Percentiles rank a stretch among this genome's conserved stretches.
Evolutionary conservation across 35 echinoderm and acorn worm species (phyloP).

Genomic region (Heliocidaris tuberculata): DNA sequence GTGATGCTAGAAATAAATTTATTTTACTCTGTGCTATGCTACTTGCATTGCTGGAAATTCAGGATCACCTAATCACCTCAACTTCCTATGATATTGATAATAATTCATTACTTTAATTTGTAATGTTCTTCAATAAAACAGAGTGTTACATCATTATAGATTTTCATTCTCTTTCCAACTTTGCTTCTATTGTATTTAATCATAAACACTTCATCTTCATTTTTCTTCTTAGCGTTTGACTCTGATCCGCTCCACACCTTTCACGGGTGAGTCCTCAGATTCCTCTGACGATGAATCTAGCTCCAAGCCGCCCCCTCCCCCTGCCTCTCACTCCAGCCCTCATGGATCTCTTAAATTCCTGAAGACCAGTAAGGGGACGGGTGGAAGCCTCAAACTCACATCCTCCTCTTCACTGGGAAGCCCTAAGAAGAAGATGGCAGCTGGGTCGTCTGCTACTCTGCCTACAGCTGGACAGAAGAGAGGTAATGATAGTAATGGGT

Average conservation of each 20-base stretch:
- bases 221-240: constrained; percentile 55
- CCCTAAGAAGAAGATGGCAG: constrained; percentile 25
- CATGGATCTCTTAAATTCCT: constrained; percentile 16
- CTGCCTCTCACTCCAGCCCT: not conserved
- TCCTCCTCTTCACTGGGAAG: not conserved
- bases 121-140: too few relatives aligned
- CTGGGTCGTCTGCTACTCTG: not conserved
- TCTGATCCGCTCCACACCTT: constrained; percentile 84
- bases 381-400: constrained; percentile 28
- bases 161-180: too few relatives aligned
- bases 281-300: constrained; percentile 78
- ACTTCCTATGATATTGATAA: not conserved
- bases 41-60: too few relatives aligned
- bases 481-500: not conserved
- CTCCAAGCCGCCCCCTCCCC: not conserved
- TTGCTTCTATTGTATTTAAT: too few relatives aligned
- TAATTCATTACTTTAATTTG: not conserved
- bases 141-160: too few relatives aligned
- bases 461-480: constrained; percentile 35
- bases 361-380: not conserved
- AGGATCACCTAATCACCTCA: too few relatives aligned
- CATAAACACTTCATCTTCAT: not conserved
- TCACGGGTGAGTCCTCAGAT: constrained; percentile 79
- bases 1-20: too few relatives aligned
- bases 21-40: too few relatives aligned